These are phyloP conservation scores for Ceratina australensis DNA, from an alignment of 1,140 invertebrate species.

Conservation along the genomic window DNA sequence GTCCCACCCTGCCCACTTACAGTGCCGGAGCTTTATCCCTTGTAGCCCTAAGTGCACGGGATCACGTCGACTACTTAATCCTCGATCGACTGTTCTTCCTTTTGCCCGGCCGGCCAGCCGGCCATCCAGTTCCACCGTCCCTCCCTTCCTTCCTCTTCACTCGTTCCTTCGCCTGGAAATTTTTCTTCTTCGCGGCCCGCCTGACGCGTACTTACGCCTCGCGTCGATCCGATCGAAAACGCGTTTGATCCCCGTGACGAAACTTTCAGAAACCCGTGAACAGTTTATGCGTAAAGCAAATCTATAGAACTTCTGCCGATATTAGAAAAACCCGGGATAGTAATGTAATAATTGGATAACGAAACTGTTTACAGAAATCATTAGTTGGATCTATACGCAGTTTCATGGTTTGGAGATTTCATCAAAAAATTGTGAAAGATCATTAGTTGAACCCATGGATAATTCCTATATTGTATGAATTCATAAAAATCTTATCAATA, in stretches of 20 bases:
- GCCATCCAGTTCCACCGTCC: background rate
- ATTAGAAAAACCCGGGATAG: no score
- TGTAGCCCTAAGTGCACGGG: slow-evolving; percentile 45
- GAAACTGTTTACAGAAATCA: no score
- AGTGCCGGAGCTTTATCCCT: slow-evolving; percentile 47
- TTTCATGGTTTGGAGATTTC: no score
- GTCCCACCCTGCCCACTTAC: slow-evolving; percentile 54
- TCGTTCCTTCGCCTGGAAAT: background rate
- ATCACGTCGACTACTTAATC: slow-evolving; percentile 29
- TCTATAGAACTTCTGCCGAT: no score
- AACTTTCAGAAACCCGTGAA: no score
- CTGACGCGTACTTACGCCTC: background rate
- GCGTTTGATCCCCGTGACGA: background rate
- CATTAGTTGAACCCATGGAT: no score
- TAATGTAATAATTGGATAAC: no score
- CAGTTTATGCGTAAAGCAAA: background rate
- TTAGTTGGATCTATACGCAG: no score
- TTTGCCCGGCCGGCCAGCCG: background rate
- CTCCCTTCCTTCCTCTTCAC: background rate
- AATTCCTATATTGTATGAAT: no score
- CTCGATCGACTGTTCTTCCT: slow-evolving; percentile 6
- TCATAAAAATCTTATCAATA: no score
- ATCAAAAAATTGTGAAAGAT: no score
- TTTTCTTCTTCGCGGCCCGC: background rate
- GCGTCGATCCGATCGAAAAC: background rate